Conservation (phyloP, 2,888 invertebrate genomes). For the Candidula unifasciata region DNA sequence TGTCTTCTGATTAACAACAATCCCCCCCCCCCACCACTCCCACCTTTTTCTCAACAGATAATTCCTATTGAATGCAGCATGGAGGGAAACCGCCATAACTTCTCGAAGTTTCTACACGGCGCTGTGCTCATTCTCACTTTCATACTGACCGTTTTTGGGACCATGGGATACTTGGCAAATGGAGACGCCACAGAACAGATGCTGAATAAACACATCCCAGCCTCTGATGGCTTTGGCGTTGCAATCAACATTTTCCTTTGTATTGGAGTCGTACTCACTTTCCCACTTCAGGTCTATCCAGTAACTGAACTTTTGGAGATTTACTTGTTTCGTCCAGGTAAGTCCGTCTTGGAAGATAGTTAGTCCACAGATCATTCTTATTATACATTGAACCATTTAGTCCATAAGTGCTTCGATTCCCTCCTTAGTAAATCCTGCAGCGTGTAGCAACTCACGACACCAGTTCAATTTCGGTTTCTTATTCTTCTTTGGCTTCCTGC, state of each 20-base stretch:
- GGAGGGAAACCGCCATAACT: conserved; percentile 75
- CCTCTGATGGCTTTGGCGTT: conserved; percentile 58
- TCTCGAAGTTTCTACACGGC: conserved; percentile 70
- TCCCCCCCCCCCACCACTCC: no score
- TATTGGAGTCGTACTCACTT: conserved; percentile 73
- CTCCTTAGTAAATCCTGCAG: no score
- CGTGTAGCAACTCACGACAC: no score
- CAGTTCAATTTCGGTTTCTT: no score
- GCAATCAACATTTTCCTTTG: conserved; percentile 72
- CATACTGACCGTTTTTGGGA: conserved; percentile 70
- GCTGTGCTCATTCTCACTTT: conserved; percentile 64
- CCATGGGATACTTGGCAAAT: conserved; percentile 73
- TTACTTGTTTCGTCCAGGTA: conserved; percentile 68
- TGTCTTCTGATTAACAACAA: no score
- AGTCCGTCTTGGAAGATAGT: conserved; percentile 37
- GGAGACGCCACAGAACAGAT: conserved; percentile 72
- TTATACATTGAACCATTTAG: no score
- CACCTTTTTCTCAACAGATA: conserved; percentile 62
- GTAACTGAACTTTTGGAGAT: conserved; percentile 73
- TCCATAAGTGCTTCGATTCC: no score
- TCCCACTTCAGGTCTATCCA: conserved; percentile 75
- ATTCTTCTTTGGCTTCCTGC: no score
- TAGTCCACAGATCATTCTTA: no score
- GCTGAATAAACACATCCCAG: conserved; percentile 70
- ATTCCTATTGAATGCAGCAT: conserved; percentile 77